Percentiles rank a stretch among this genome's conserved stretches.
Evolutionary conservation across 2,797 vertebrate species (phyloP).

Genomic region (Rhabdomys pumilio): DNA sequence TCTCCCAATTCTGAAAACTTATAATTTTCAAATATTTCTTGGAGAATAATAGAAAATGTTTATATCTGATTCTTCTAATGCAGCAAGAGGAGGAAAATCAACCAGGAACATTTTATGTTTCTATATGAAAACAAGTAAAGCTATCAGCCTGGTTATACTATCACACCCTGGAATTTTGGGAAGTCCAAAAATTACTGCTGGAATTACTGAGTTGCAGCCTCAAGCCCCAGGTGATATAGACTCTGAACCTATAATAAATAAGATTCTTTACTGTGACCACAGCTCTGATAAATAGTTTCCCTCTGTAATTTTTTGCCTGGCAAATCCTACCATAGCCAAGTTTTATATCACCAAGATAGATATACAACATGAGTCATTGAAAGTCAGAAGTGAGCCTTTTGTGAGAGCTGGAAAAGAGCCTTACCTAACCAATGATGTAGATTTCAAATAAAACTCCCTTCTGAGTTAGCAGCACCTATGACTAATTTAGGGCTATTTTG

Average conservation of each 20-base stretch:
- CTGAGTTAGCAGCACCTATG: slow-evolving; percentile 49
- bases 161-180: background rate
- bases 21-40: slow-evolving; percentile 59
- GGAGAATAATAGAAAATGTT: slow-evolving; percentile 7
- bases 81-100: background rate
- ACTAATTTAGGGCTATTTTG: slow-evolving; percentile 73
- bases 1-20: background rate
- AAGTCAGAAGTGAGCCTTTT: slow-evolving; percentile 55
- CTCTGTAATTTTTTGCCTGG: slow-evolving; percentile 44
- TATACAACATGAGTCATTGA: background rate
- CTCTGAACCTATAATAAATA: slow-evolving; percentile 38
- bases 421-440: slow-evolving; percentile 56
- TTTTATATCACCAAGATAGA: slow-evolving; percentile 54
- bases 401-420: slow-evolving; percentile 32
- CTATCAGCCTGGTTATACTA: background rate
- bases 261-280: background rate
- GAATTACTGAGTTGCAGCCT: background rate
- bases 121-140: background rate
- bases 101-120: background rate
- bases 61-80: background rate
- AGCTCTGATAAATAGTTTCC: slow-evolving; percentile 12
- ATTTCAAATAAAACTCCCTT: slow-evolving; percentile 74
- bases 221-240: background rate
- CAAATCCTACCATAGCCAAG: slow-evolving; percentile 56
- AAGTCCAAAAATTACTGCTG: background rate